phyloP scores from a whole-genome alignment of 2,888 invertebrate genomes.

The Cephus rjabovi region DNA sequence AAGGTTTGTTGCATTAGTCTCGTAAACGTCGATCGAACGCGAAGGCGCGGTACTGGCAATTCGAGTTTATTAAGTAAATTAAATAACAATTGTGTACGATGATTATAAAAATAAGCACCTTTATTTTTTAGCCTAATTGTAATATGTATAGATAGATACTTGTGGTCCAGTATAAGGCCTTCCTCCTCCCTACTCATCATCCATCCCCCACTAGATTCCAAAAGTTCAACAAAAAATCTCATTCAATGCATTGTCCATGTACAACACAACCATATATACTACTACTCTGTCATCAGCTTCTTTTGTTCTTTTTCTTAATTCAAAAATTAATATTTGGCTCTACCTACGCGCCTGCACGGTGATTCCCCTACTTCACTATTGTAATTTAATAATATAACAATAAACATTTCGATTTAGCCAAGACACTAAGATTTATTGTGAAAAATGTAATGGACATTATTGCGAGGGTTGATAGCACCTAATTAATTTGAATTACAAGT shows the following conservation, averaged over 20 bases:
- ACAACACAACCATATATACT: not conserved
- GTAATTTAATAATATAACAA: constrained; percentile 46
- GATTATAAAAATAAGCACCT: constrained; percentile 47
- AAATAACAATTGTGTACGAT: constrained; percentile 37
- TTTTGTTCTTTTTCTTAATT: not conserved
- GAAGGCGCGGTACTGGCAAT: constrained; percentile 39
- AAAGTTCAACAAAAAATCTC: not conserved
- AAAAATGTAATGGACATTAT: not conserved
- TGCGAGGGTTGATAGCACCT: not conserved
- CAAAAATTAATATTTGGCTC: not conserved
- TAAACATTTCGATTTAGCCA: constrained; percentile 37
- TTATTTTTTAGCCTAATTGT: constrained; percentile 56
- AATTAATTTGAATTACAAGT: not conserved
- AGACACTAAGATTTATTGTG: not conserved
- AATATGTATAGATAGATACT: constrained; percentile 43
- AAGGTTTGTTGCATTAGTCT: constrained; percentile 41
- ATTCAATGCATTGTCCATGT: not conserved
- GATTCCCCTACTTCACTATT: constrained; percentile 37
- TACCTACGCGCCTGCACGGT: constrained; percentile 8
- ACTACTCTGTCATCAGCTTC: not conserved
- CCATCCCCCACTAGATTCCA: not conserved
- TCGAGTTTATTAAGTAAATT: constrained; percentile 46
- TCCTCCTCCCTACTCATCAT: not conserved
- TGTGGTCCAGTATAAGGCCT: not conserved
- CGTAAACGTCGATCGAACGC: constrained; percentile 35